Evolutionary conservation across 2,113 vertebrate genomes (phyloP), one percentile per base, ranked within the genome.

Genomic region (Cephalopterus ornatus): DNA sequence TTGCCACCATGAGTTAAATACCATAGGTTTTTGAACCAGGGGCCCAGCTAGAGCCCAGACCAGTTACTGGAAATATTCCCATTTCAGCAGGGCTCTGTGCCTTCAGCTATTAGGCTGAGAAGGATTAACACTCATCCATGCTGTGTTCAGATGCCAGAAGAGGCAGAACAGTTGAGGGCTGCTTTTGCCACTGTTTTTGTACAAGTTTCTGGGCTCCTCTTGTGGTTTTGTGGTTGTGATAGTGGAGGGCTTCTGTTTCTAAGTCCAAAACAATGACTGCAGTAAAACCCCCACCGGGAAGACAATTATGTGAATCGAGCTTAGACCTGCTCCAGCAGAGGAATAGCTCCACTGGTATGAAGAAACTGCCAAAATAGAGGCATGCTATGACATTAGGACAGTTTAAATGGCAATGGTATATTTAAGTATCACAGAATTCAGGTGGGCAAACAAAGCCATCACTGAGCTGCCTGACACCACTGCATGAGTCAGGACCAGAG

Each of bases 401-500:
- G 33, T 66, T 74, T 83, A 71, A 90, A 67, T 32, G 66, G 42
- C 5, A 7, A 30, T 17, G 6, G 18, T 41, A 3, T 59, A 73
- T 37, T 85, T 61, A 66, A 83, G 16, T 42, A 49, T 4, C 30
- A 56, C 14, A 11, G 20, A 87, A 79, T 46, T 65, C 41, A 59
- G n/a, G 41, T 53, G 15, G 32, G 58, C 62, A 53, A 50, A 35
- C 49, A 65, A 80, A 74, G 50, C 37, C 41, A 56, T 85, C 59
- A 41, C 4, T 0, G 1, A 78, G 24, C 52, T 39, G 30, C 18
- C 63, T 47, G 53, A 59, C 12, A 70, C 8, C 20, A 76, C 47
- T 16, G 32, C 0, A 0, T 67, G 28, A 67, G 24, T 5, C 0
- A 0, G 56, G 26, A 93, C 7, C 47, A 83, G 6, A 88, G 47